Evolutionary conservation across 2,888 invertebrate genomes (phyloP).

Genomic region (Cactoblastis cactorum): DNA sequence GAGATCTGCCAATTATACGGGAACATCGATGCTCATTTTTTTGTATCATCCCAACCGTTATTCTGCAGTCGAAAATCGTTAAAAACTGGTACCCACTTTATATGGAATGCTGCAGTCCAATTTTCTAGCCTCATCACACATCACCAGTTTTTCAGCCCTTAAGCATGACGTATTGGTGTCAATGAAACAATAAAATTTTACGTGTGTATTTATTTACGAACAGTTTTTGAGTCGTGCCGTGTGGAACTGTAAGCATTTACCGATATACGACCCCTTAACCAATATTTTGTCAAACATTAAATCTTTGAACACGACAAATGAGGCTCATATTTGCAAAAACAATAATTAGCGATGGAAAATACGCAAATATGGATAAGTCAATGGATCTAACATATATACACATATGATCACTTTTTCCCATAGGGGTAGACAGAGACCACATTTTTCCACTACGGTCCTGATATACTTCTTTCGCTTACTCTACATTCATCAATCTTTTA

Average conservation of each 20-base stretch:
- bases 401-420: too few relatives aligned
- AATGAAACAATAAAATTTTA: slow-evolving; percentile 71
- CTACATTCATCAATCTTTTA: too few relatives aligned
- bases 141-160: slow-evolving; percentile 60
- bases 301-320: slow-evolving; percentile 47
- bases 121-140: slow-evolving; percentile 65
- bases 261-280: slow-evolving; percentile 67
- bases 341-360: background rate
- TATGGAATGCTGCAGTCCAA: slow-evolving; percentile 58
- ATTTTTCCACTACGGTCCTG: too few relatives aligned
- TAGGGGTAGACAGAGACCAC: too few relatives aligned
- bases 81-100: slow-evolving; percentile 58
- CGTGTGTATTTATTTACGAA: slow-evolving; percentile 55
- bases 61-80: slow-evolving; percentile 64
- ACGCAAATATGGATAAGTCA: too few relatives aligned
- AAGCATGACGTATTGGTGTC: slow-evolving; percentile 66
- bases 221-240: slow-evolving; percentile 40
- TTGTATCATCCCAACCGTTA: slow-evolving; percentile 57
- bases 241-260: slow-evolving; percentile 44
- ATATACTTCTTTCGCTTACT: too few relatives aligned
- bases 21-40: slow-evolving; percentile 59
- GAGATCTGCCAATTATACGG: slow-evolving; percentile 64
- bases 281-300: slow-evolving; percentile 58
- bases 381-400: too few relatives aligned
- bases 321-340: slow-evolving; percentile 28